Evolutionary conservation across 2,888 invertebrate genomes (phyloP), one percentile per base, ranked within the genome.

Genomic region (Axea sp.): DNA sequence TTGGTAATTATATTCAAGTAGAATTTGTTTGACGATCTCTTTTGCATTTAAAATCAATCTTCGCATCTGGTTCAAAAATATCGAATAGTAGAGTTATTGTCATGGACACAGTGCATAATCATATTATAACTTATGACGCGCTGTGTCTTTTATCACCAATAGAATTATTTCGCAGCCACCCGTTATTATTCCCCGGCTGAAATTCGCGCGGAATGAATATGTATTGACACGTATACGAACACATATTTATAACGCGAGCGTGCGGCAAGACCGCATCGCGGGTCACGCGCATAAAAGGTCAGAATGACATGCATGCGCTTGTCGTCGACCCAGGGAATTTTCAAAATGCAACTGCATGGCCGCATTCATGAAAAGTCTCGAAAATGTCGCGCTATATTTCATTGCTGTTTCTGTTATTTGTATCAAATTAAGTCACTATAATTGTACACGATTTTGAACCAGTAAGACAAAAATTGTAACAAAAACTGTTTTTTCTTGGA

Each of bases 271-370:
- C 69, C 43, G 69, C 62, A 62, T 31, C 55, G 24, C 62, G 55
- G 62, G 55, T 64, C 55, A 71, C 57, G 47, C 64, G 64, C 57
- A 62, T 60, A 55, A 62, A 71, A 49, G 62, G 49, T 57, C 71
- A 49, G 35, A 71, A 64, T 53, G 60, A 60, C 69, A 39, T 62
- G 60, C 35, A 43, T 35, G 68, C 45, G 41, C 33, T 43, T 49
- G 68, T 67, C 65, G 53, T 28, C 59, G 49, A 59, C 51, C 49
- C 39, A 19, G 60, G 45, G 35, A 22, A 49, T 62, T 69, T 53
- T 59, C 53, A 22, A 69, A 69, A 60, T 53, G 35, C 64, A 11
- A 53, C 30, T 22, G 39, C 12, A 11, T 22, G 12, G 24, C 15
- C 35, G 51, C n/a, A 49, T 5, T 30, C 19, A 12, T 62, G 41